These are phyloP conservation scores for Glandiceps talaboti DNA, from an alignment of 53 echinoderm and acorn worm genomes.

Conservation along the genomic window DNA sequence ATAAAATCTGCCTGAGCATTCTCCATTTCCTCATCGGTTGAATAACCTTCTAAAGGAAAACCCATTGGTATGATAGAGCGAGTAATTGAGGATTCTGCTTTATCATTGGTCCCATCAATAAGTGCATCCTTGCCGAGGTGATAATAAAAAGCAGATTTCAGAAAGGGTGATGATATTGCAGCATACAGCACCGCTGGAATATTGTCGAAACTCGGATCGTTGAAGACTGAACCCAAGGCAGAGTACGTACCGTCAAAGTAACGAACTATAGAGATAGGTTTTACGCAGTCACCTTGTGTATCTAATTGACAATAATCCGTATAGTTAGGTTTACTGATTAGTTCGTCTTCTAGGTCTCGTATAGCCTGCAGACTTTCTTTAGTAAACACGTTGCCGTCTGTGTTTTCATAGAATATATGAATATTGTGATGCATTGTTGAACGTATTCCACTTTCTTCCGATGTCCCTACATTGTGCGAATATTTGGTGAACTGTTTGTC, in stretches of 20 bases:
- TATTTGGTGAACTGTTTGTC: background rate
- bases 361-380: slow-evolving; percentile 2
- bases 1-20: background rate
- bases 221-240: background rate
- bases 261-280: background rate
- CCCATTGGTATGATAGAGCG: background rate
- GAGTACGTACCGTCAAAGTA: slow-evolving; percentile 7
- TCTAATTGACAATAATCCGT: background rate
- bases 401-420: background rate
- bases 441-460: background rate
- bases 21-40: background rate
- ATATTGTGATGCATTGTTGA: background rate
- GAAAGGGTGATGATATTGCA: background rate
- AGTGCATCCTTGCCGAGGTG: slow-evolving; percentile 3
- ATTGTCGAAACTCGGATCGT: slow-evolving; percentile 3
- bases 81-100: background rate
- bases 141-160: background rate
- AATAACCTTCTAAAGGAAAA: background rate
- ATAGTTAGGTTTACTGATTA: background rate
- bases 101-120: background rate
- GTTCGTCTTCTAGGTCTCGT: background rate
- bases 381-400: slow-evolving; percentile 3
- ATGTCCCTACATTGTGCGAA: background rate
- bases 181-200: background rate
- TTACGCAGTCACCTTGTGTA: background rate